phyloP scores from a whole-genome alignment of 2,797 vertebrate species.

The Capromys pilorides region DNA sequence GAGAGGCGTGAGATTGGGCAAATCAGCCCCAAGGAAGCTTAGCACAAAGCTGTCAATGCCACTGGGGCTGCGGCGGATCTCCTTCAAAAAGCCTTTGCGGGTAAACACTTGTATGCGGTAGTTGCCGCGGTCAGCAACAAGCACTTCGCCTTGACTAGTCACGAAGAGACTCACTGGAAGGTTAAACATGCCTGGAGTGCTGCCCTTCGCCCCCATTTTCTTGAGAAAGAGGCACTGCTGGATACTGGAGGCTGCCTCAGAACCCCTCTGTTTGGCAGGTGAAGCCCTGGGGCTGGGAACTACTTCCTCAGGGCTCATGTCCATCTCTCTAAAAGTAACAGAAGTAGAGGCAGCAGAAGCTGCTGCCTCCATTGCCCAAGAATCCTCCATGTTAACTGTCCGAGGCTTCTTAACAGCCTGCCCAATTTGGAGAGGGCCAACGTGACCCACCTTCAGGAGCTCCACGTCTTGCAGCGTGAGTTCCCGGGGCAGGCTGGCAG shows the following conservation, averaged over 20 bases:
- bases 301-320: slow-evolving; percentile 88
- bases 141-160: slow-evolving; percentile 93
- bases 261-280: slow-evolving; percentile 88
- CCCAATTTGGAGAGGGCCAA: slow-evolving; percentile 91
- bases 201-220: slow-evolving; percentile 97
- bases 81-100: slow-evolving; percentile 95
- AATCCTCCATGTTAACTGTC: slow-evolving; percentile 90
- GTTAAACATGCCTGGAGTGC: slow-evolving; percentile 95
- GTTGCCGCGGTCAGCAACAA: slow-evolving; percentile 96
- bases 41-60: slow-evolving; percentile 97
- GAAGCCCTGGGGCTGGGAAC: slow-evolving; percentile 82
- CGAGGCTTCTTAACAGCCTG: slow-evolving; percentile 91
- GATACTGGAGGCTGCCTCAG: slow-evolving; percentile 83
- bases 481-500: slow-evolving; percentile 88
- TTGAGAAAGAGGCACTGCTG: slow-evolving; percentile 95
- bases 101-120: slow-evolving; percentile 97
- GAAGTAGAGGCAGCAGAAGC: slow-evolving; percentile 76
- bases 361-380: slow-evolving; percentile 77
- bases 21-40: slow-evolving; percentile 96
- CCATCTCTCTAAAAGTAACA: slow-evolving; percentile 88
- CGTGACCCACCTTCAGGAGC: slow-evolving; percentile 90
- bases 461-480: slow-evolving; percentile 94
- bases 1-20: slow-evolving; percentile 95
- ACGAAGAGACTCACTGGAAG: slow-evolving; percentile 95
- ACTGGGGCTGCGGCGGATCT: slow-evolving; percentile 96